These are phyloP conservation scores for Thamnophis sirtalis DNA, from an alignment of 2,113 vertebrate genomes.

Conservation along the genomic window DNA sequence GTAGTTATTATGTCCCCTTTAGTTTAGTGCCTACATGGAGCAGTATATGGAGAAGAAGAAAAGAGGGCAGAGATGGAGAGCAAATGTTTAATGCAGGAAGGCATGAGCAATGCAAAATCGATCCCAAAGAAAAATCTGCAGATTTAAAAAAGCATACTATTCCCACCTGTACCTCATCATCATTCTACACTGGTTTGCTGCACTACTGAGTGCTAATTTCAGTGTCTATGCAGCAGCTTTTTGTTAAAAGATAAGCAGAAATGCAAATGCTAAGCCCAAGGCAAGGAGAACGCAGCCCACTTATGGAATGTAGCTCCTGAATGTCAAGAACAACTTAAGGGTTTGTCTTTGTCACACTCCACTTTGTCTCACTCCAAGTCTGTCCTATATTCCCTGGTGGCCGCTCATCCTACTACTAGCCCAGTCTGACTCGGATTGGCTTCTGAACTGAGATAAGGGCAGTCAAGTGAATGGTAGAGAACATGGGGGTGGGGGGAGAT, in stretches of 20 bases:
- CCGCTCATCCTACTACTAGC: background rate
- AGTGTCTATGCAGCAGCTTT: background rate
- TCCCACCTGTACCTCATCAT: background rate
- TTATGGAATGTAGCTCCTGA: background rate
- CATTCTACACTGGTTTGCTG: background rate
- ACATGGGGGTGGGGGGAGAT: background rate
- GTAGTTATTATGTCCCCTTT: background rate
- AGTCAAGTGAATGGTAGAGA: background rate
- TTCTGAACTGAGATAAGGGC: background rate
- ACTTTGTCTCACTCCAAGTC: background rate
- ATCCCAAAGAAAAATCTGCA: background rate
- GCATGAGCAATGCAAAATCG: background rate
- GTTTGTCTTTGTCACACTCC: background rate
- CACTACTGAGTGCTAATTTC: background rate
- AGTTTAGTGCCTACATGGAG: background rate
- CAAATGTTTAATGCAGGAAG: background rate
- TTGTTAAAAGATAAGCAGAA: background rate
- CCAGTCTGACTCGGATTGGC: background rate
- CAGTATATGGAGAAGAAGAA: background rate
- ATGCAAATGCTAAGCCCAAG: background rate
- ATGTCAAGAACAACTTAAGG: background rate
- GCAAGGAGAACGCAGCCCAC: background rate
- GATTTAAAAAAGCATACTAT: background rate
- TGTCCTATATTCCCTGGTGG: background rate
- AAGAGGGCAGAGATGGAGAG: background rate